A percentile compares a stretch with the other conserved stretches of the same genome.
These are phyloP conservation scores for Zonitis immaculata DNA, from an alignment of 2,888 invertebrate genomes.

Conservation along the genomic window DNA sequence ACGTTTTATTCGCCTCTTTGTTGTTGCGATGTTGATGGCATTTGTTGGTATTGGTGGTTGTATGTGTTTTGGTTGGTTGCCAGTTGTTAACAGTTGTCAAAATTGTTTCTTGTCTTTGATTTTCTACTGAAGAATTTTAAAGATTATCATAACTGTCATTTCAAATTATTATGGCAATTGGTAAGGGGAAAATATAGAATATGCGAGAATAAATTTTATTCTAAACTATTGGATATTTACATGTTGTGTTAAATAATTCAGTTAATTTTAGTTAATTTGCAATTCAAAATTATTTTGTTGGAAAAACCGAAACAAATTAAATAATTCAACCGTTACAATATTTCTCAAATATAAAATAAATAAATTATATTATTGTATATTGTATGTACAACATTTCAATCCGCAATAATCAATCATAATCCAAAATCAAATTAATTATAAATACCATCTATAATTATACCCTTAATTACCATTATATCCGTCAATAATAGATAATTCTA, in stretches of 20 bases:
- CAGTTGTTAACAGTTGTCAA: constrained; percentile 21
- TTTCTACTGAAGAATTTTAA: constrained; percentile 12
- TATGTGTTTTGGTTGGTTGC: constrained; percentile 8
- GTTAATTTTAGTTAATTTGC: not conserved
- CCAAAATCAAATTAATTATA: no score
- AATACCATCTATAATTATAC: no score
- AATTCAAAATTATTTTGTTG: not conserved
- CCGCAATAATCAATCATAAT: no score
- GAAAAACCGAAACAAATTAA: not conserved
- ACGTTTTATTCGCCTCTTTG: constrained; percentile 23
- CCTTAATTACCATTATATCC: no score
- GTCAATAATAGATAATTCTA: no score
- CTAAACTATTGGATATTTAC: no score
- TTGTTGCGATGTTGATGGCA: constrained; percentile 2
- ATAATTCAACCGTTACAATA: not conserved
- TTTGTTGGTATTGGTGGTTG: not conserved
- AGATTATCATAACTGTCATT: not conserved
- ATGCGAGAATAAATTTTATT: not conserved
- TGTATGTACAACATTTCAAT: no score
- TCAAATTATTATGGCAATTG: not conserved
- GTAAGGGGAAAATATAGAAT: not conserved
- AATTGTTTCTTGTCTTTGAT: constrained; percentile 21
- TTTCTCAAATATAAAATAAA: no score
- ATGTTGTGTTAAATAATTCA: not conserved
- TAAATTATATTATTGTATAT: no score